A percentile compares a stretch with the other conserved stretches of the same genome.
phyloP scores from a whole-genome alignment of 2,113 vertebrate genomes.

The Zosterops hypoxanthus region DNA sequence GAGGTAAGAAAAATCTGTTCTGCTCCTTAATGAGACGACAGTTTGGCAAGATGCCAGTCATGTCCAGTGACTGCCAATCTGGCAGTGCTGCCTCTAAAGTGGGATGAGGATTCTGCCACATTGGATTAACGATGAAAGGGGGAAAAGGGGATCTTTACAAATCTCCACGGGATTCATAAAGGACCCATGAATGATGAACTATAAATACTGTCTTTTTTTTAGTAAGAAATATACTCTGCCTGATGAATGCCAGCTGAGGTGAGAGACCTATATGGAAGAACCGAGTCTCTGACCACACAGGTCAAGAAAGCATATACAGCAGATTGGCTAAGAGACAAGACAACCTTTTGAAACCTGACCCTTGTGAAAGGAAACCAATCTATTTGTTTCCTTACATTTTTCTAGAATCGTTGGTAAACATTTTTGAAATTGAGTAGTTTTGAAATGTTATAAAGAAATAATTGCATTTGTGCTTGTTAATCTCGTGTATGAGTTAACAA shows the following conservation, averaged over 20 bases:
- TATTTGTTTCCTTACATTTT: neutral
- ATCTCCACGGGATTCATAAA: neutral
- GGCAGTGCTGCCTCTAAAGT: neutral
- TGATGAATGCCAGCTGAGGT: neutral
- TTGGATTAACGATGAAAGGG: neutral
- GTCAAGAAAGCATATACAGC: neutral
- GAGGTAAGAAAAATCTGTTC: conserved; percentile 34
- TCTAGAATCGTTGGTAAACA: neutral
- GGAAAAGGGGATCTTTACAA: neutral
- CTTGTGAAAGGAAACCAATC: neutral
- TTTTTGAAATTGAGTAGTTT: neutral
- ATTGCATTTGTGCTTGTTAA: neutral
- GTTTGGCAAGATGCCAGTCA: neutral
- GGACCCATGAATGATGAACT: neutral
- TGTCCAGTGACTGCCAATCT: neutral
- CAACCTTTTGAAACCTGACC: neutral
- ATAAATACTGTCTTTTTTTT: neutral
- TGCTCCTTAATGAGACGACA: neutral
- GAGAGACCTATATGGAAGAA: neutral
- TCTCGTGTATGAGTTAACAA: neutral
- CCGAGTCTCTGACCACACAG: neutral
- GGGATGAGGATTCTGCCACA: neutral
- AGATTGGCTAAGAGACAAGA: neutral
- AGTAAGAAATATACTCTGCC: neutral
- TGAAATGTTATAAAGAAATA: neutral